Evolutionary conservation across 2,888 invertebrate genomes (phyloP).

Genomic region (Thalpophila matura): DNA sequence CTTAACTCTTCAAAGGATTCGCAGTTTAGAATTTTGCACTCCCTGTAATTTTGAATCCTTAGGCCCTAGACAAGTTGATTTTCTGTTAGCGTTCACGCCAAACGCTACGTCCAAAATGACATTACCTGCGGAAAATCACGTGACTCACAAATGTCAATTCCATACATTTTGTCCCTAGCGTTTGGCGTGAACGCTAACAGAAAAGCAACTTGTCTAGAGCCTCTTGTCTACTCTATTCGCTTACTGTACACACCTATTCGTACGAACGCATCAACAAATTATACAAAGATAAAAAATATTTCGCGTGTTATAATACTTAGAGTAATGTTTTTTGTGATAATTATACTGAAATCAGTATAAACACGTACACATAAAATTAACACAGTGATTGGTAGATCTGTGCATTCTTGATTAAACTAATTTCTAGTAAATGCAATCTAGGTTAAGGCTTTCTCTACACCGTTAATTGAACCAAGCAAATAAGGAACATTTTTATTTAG

Average conservation of each 20-base stretch:
- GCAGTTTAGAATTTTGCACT: conserved; percentile 40
- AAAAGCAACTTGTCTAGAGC: no score
- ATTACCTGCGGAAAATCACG: no score
- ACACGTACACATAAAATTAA: conserved; percentile 73
- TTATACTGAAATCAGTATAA: conserved; percentile 58
- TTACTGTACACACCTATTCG: conserved; percentile 5
- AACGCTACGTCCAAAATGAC: no score
- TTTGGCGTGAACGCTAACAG: no score
- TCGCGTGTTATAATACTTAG: conserved; percentile 51
- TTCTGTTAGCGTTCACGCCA: no score
- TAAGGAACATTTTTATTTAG: background rate
- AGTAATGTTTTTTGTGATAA: conserved; percentile 61
- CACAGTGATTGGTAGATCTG: conserved; percentile 82
- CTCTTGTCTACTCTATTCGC: no score
- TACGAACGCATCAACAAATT: conserved; percentile 36
- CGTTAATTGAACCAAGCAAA: conserved; percentile 31
- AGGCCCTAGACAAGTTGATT: no score
- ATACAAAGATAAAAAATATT: conserved; percentile 52
- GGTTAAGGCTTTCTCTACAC: conserved; percentile 61
- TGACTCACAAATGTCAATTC: no score
- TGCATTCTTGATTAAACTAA: conserved; percentile 70
- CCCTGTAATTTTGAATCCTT: conserved; percentile 30
- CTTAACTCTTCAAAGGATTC: conserved; percentile 37
- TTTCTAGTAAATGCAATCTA: conserved; percentile 78
- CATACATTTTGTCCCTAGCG: no score